A percentile compares a stretch with the other conserved stretches of the same genome.
These are phyloP conservation scores for Chaunax sp. DNA, from an alignment of 2,797 vertebrate species.

Conservation along the genomic window DNA sequence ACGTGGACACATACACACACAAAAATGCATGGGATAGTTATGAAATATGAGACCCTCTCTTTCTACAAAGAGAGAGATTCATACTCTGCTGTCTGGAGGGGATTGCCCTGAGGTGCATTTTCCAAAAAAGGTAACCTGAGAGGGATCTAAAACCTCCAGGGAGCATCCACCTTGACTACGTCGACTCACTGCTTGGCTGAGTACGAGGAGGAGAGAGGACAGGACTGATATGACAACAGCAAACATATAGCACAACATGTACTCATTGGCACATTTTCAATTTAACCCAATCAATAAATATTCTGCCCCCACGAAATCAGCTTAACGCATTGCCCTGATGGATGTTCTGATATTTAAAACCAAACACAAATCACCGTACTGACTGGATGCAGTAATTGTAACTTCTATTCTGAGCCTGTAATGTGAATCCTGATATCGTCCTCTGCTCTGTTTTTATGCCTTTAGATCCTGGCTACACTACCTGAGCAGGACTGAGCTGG, in stretches of 20 bases:
- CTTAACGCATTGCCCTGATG: background rate
- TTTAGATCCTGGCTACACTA: conserved; percentile 17
- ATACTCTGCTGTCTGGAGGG: conserved; percentile 7
- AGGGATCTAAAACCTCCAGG: conserved; percentile 11
- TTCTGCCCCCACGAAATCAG: background rate
- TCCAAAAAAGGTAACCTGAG: conserved; percentile 37
- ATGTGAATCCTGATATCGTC: background rate
- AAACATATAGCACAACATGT: conserved; percentile 6
- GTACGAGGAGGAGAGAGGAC: conserved; percentile 2
- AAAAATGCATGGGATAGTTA: conserved; percentile 16
- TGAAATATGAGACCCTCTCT: conserved; percentile 27
- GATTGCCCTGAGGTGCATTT: conserved; percentile 8
- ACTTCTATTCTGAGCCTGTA: background rate
- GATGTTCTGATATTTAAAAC: background rate
- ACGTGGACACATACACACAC: background rate
- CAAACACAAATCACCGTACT: background rate
- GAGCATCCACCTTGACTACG: conserved; percentile 30
- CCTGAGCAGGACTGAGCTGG: conserved; percentile 59
- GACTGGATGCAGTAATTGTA: background rate
- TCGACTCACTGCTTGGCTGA: conserved; percentile 22
- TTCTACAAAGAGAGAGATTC: conserved; percentile 39
- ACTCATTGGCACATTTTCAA: background rate
- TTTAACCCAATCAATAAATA: background rate
- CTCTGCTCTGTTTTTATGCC: background rate
- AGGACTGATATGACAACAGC: conserved; percentile 12